Base-by-base conservation (phyloP, 2,888 invertebrate genomes). In the Spisula solida region DNA sequence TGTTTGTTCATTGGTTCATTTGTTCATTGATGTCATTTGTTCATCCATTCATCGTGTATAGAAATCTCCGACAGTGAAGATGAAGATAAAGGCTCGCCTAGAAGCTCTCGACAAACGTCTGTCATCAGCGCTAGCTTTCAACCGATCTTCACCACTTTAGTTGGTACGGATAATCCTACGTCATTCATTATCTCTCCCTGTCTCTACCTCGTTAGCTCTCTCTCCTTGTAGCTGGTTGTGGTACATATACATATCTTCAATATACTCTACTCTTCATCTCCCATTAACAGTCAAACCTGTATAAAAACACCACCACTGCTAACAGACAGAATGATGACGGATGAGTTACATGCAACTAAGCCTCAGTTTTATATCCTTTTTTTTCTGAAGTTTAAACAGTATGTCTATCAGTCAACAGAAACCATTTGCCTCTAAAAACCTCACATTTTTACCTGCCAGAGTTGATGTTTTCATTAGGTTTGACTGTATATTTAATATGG, bases 111-210 rank as follows among this genome's bases (percentile, higher is more conserved):
- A 31, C 89, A 89, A 34, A 78, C 88, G 41, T 90, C 90, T 51
- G 90, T 92, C 83, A 91, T 92, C 92, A 90, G 89, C 90, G 90
- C 93, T 85, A 92, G 91, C 92, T 92, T 92, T 88, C 88, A 89
- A 55, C 92, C 92, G 81, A 85, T 92, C 87, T 90, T 92, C 88
- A 91, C 92, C 70, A 89, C 88, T 56, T 88, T 92, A 87, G 89
- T 92, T 85, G 92, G 92, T 92, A 92, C 84, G 92, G 82, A 55
- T 70, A 66, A 66, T 66, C 60, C 60, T 56, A 60, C 48, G 34
- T 79, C 79, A 75, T 85, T 85, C 56, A 56, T 85, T 78, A 79
- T 85, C 78, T 55, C 56, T 41, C 75, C 34, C 41, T 79, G 31
- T 47, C 16, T 75, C 60, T 34, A 66, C 34, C 60, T 82, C 31